A percentile compares a stretch with the other conserved stretches of the same genome.
phyloP scores from a whole-genome alignment of 2,113 vertebrate genomes.

The Rana temporaria region DNA sequence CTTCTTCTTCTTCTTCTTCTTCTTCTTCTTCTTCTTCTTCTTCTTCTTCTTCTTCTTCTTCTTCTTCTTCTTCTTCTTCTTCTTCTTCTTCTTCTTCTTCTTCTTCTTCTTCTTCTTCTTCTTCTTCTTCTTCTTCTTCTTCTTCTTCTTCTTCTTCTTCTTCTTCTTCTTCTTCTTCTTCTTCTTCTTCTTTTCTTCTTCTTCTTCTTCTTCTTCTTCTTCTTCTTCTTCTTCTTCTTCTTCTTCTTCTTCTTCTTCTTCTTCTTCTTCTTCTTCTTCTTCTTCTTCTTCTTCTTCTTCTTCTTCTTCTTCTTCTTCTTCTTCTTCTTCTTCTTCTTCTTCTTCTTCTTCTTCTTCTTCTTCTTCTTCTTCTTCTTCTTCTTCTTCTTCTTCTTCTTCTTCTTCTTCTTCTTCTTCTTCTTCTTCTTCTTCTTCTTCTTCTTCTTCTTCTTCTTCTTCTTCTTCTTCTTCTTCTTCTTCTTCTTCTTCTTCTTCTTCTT shows the following conservation, averaged over 20 bases:
- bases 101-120: no score
- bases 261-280: no score
- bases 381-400: neutral
- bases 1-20: neutral
- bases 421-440: neutral
- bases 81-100: no score
- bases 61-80: no score
- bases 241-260: no score
- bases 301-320: neutral
- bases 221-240: no score
- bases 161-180: no score
- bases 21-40: neutral
- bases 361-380: neutral
- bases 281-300: neutral
- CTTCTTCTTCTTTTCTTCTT: no score
- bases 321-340: neutral
- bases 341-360: neutral
- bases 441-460: neutral
- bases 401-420: neutral
- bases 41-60: neutral
- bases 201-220: no score
- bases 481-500: neutral
- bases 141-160: no score
- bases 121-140: no score
- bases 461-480: neutral